Conservation (phyloP, 1,140 invertebrate genomes). For the Platyscapa corneri region DNA sequence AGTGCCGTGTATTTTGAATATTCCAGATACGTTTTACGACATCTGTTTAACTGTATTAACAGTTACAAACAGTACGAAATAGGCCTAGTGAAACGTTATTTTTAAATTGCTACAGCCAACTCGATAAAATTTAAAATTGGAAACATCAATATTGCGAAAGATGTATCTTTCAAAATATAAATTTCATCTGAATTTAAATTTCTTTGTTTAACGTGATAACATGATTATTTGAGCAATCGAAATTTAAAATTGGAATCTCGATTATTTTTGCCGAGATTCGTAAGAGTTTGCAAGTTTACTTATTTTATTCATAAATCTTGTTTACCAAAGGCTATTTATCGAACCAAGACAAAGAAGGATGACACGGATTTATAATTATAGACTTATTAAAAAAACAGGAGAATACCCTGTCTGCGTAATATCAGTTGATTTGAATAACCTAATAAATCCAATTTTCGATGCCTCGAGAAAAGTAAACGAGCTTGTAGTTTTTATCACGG, state of each 20-base stretch:
- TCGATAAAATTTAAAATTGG: too few species aligned
- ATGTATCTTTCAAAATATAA: too few species aligned
- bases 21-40: neutral
- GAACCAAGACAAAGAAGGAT: neutral
- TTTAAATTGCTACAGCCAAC: too few species aligned
- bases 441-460: slow-evolving; percentile 12
- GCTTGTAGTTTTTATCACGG: neutral
- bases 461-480: neutral
- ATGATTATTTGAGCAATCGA: too few species aligned
- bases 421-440: neutral
- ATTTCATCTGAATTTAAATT: too few species aligned
- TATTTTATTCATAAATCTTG: too few species aligned
- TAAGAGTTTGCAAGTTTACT: too few species aligned
- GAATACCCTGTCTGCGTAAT: neutral
- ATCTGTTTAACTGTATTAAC: neutral
- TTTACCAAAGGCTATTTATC: neutral
- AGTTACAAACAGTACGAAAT: neutral
- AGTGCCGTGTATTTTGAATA: neutral
- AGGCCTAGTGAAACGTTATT: neutral
- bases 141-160: too few species aligned
- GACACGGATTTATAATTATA: neutral
- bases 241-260: too few species aligned
- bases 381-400: too few species aligned
- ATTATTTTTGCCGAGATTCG: too few species aligned
- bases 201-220: too few species aligned